Conservation (phyloP, 2,797 vertebrate species). For the Parauchenoglanis punctatus region DNA sequence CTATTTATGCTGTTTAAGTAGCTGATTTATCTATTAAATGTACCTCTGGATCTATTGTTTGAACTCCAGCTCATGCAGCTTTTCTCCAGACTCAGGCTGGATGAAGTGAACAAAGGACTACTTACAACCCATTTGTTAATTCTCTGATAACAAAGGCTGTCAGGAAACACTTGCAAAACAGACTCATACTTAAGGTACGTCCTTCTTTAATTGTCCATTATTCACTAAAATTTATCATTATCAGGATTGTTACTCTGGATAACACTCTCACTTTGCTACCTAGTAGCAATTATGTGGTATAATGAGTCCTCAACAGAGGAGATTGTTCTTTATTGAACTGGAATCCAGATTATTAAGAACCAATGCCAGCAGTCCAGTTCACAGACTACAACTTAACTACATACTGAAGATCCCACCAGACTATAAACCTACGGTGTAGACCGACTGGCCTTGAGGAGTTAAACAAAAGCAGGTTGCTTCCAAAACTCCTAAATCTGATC, state of each 20-base stretch:
- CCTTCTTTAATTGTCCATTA: neutral
- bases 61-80: neutral
- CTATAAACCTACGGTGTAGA: conserved; percentile 15
- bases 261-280: conserved; percentile 62
- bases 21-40: neutral
- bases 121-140: neutral
- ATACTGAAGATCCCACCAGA: conserved; percentile 8
- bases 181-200: neutral
- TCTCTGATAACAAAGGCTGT: neutral
- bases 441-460: conserved; percentile 24
- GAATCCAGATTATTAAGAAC: conserved; percentile 42
- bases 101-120: neutral
- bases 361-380: conserved; percentile 26
- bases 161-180: neutral
- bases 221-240: neutral
- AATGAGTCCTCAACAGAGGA: neutral
- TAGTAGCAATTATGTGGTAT: conserved; percentile 44
- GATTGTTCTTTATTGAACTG: conserved; percentile 24
- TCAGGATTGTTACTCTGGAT: conserved; percentile 33
- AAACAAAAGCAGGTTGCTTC: conserved; percentile 13
- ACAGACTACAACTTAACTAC: conserved; percentile 26
- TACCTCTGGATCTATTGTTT: neutral
- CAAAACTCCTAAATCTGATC: conserved; percentile 8
- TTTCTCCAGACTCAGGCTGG: neutral
- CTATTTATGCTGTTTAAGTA: neutral